Base-by-base conservation (phyloP, 1,140 invertebrate species). In the Ceratoteleas bidentatus region DNA sequence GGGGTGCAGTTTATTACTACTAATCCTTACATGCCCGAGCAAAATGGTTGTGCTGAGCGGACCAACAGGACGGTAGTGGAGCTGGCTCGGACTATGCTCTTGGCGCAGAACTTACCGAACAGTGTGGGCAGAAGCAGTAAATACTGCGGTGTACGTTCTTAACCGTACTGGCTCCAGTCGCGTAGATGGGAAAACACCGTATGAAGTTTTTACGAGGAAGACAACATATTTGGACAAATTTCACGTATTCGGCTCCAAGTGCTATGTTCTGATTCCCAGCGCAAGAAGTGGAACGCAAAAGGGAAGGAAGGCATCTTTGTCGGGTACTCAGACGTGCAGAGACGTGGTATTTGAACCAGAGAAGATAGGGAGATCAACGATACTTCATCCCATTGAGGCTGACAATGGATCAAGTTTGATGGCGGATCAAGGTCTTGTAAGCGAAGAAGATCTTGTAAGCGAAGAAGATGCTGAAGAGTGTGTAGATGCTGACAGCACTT, bases 1-100 rank as follows among this genome's bases (percentile, higher is more conserved):
- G 83, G 86, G 11, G 83, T 88, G 1, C 83, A 50, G 15, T 34
- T 76, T 11, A 49, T 68, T 0, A 53, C 74, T n/a, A 43, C 15
- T 8, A 75, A 69, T 52, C 80, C 80, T 0, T 90, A 91, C 49
- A 90, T 85, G 0, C 88, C 89, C 3, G 80, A 92, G 70, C 89
- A 91, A 79, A 92, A 92, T 65, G 90, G 90, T 0, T 76, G 84
- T 13, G 84, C 87, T 13, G 91, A 93, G 66, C 69, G 90, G 40
- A 85, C 86, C 40, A 91, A 92, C 69, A 49, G 90, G 6, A 91
- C 89, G 0, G 81, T 92, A 1, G 80, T 90, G 0, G 89, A 93
- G 36, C 15, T 65, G 5, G 83, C 24, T 24, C 24, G 24, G 4
- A 24, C 24, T 24, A 24, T 24, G 24, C 24, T 24, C 1, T 24